Evolutionary conservation across 1,140 invertebrate genomes (phyloP).

Genomic region (Hesperophylax magnus): DNA sequence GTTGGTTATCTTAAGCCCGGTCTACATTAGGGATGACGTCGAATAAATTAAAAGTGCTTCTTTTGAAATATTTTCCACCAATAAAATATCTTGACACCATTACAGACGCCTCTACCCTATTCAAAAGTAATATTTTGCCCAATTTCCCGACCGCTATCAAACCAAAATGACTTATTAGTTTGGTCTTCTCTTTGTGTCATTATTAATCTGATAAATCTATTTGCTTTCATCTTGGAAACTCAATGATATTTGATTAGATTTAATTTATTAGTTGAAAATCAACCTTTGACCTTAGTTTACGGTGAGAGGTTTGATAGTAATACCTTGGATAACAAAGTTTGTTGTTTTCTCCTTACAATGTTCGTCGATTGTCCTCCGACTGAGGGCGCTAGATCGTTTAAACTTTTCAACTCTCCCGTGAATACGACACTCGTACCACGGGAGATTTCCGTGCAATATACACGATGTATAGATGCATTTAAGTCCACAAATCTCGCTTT

Average conservation of each 20-base stretch:
- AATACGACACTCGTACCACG: neutral
- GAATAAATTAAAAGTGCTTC: no score
- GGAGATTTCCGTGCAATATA: neutral
- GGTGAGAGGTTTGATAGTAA: no score
- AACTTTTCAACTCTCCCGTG: constrained; percentile 41
- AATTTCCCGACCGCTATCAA: no score
- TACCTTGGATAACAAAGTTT: no score
- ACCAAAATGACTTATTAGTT: no score
- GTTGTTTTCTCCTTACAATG: neutral
- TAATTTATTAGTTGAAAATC: no score
- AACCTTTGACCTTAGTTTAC: no score
- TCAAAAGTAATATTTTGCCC: no score
- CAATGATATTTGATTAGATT: no score
- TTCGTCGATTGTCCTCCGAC: neutral
- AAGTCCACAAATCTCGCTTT: neutral
- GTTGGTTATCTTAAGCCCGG: neutral
- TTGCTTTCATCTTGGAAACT: neutral
- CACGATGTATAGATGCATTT: neutral
- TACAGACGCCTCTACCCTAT: no score
- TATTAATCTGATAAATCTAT: neutral
- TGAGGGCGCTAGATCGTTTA: constrained; percentile 27
- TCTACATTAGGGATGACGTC: neutral
- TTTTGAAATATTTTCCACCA: no score
- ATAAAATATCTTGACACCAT: no score
- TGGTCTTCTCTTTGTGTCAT: neutral